Evolutionary conservation across 2,113 vertebrate species (phyloP).

Genomic region (Lycaon pictus): DNA sequence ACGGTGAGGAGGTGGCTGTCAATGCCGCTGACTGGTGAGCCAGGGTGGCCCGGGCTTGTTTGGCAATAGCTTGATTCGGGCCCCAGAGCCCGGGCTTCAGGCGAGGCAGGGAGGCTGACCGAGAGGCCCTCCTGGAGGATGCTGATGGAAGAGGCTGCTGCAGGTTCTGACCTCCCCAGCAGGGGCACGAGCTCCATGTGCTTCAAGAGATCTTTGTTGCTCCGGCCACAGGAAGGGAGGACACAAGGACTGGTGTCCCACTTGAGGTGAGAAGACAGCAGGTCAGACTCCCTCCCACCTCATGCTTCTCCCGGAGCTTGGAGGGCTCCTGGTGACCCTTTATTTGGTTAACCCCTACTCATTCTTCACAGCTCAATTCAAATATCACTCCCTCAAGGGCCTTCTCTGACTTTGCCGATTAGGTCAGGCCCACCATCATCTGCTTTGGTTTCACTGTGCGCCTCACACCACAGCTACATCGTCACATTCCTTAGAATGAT

Average conservation of each 20-base stretch:
- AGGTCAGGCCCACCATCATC: neutral
- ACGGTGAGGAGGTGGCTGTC: accelerated
- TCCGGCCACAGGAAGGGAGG: neutral
- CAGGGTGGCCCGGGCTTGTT: neutral
- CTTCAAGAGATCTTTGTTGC: neutral
- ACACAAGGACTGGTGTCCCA: neutral
- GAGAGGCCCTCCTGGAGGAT: neutral
- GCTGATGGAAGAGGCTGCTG: neutral
- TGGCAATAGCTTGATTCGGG: neutral
- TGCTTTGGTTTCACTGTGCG: accelerated
- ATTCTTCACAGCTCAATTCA: neutral
- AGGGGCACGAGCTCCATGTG: accelerated
- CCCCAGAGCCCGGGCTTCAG: neutral
- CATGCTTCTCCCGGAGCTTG: neutral
- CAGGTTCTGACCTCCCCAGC: neutral
- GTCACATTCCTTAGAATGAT: accelerated
- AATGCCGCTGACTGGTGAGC: neutral
- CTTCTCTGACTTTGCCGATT: too few relatives aligned
- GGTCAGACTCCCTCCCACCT: neutral
- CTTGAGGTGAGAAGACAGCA: neutral
- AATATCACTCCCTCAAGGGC: neutral
- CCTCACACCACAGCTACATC: accelerated
- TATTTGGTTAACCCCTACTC: neutral
- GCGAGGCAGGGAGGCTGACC: neutral
- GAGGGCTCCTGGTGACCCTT: neutral